phyloP scores from a whole-genome alignment of 2,113 vertebrate genomes.

The Paraplagusia blochii region DNA sequence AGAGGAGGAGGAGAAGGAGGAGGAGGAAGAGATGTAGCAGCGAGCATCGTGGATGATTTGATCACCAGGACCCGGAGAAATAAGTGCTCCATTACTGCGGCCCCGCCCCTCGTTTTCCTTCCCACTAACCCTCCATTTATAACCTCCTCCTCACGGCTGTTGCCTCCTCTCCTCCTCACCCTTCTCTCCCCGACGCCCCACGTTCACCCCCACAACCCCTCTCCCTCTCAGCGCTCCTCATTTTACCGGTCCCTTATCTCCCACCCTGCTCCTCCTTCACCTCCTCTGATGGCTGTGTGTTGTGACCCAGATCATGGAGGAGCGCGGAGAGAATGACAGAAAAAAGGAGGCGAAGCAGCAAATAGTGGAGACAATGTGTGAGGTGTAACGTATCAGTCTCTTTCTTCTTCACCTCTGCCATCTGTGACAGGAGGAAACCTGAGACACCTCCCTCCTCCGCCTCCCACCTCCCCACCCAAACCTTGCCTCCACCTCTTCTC shows the following conservation, averaged over 20 bases:
- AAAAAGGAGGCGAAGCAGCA: slow-evolving; percentile 37
- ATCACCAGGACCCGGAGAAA: slow-evolving; percentile 57
- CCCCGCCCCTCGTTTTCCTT: slow-evolving; percentile 39
- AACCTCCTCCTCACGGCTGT: slow-evolving; percentile 44
- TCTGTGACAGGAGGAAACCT: slow-evolving; percentile 74
- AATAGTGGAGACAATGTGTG: slow-evolving; percentile 65
- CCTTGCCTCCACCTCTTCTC: slow-evolving; percentile 6
- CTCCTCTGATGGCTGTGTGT: slow-evolving; percentile 39
- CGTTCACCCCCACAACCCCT: background rate
- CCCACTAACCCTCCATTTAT: slow-evolving; percentile 45
- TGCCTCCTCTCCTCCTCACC: slow-evolving; percentile 31
- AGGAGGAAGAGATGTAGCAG: slow-evolving; percentile 3
- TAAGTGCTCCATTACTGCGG: slow-evolving; percentile 55
- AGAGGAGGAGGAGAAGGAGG: background rate
- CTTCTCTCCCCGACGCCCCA: slow-evolving; percentile 20
- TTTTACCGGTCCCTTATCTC: slow-evolving; percentile 11
- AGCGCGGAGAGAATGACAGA: slow-evolving; percentile 43
- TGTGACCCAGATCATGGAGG: slow-evolving; percentile 69
- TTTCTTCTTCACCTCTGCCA: slow-evolving; percentile 70
- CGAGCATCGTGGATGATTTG: slow-evolving; percentile 44
- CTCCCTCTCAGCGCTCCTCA: slow-evolving; percentile 1
- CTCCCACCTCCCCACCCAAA: slow-evolving; percentile 51
- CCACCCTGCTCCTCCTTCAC: slow-evolving; percentile 4
- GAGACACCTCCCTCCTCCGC: slow-evolving; percentile 61
- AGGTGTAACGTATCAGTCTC: slow-evolving; percentile 70